Base-by-base conservation (phyloP, 2,113 vertebrate genomes). In the Hassar affinis region DNA sequence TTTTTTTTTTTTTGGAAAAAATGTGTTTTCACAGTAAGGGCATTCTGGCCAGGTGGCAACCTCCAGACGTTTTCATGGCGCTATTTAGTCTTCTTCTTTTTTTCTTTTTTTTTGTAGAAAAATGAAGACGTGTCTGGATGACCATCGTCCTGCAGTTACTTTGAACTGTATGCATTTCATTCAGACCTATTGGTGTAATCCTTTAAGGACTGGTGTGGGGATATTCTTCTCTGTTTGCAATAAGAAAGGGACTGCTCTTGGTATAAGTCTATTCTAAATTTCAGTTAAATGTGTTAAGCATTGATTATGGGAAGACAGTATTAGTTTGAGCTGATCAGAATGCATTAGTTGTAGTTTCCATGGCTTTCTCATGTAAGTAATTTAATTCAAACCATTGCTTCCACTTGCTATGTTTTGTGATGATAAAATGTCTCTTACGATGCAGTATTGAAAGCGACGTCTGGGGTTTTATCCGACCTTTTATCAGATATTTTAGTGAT, bases 381-480 rank as follows among this genome's bases (percentile, higher is more conserved):
- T 84, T 84, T 52, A 51, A 79, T 74, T 84, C 42, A 42, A 64
- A 22, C 66, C 66, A 84, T 80, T 52, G 64, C 77, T 59, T 84
- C 52, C 76, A 79, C 76, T 84, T 62, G 66, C 42, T 72, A 57
- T 84, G 75, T 79, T 79, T 79, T 79, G 83, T 79, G 64, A 68
- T 78, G 25, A 38, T 66, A n/a, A 49, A 49, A 61, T 33, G 74
- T 78, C 74, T 78, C 56, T 79, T 80, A 79, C 68, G 33, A 69
- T 84, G 83, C 83, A 84, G 83, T 84, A 84, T 84, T 79, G 45
- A 79, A 79, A 79, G 47, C 49, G 17, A 56, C 79, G 42, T 84
- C 83, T 59, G 62, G 66, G 52, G 68, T 79, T 84, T 84, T 84
- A 84, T 78, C 33, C n/a, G 12, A 84, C 49, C 74, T 78, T 84